Evolutionary conservation across 1,140 invertebrate species (phyloP).

Genomic region (Caenorhabditis briggsae): DNA sequence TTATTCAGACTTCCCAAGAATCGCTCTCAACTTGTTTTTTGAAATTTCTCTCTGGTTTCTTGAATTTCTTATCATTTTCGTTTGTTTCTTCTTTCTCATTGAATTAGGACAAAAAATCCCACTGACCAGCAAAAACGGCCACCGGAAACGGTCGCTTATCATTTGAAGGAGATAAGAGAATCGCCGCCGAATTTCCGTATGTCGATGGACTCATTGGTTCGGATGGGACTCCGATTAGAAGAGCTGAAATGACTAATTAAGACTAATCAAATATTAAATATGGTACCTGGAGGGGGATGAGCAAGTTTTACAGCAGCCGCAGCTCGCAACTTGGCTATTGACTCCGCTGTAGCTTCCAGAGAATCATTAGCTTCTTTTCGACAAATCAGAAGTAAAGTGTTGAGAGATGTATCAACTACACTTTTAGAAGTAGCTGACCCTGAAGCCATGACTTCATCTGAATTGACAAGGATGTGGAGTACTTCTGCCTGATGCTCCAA

Average conservation of each 20-base stretch:
- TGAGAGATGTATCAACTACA: constrained; percentile 57
- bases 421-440: constrained; percentile 10
- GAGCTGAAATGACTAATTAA: constrained; percentile 58
- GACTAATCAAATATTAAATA: background rate
- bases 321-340: constrained; percentile 61
- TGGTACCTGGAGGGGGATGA: constrained; percentile 71
- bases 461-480: constrained; percentile 31
- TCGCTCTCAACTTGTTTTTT: no score
- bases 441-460: constrained; percentile 43
- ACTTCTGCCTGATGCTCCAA: constrained; percentile 18
- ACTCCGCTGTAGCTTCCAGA: background rate
- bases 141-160: constrained; percentile 73
- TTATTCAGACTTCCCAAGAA: no score
- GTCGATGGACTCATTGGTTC: constrained; percentile 63
- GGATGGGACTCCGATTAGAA: constrained; percentile 72
- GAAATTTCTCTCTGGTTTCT: background rate
- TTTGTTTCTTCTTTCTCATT: background rate
- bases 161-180: constrained; percentile 68
- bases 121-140: constrained; percentile 71
- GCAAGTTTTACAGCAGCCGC: constrained; percentile 68
- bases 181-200: constrained; percentile 63
- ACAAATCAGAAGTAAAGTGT: constrained; percentile 48
- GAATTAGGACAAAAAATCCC: constrained; percentile 5
- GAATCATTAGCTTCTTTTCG: background rate
- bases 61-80: background rate